A percentile compares a stretch with the other conserved stretches of the same genome.
Conservation (phyloP, 2,797 vertebrate genomes). For the Enteromius mattozi region DNA sequence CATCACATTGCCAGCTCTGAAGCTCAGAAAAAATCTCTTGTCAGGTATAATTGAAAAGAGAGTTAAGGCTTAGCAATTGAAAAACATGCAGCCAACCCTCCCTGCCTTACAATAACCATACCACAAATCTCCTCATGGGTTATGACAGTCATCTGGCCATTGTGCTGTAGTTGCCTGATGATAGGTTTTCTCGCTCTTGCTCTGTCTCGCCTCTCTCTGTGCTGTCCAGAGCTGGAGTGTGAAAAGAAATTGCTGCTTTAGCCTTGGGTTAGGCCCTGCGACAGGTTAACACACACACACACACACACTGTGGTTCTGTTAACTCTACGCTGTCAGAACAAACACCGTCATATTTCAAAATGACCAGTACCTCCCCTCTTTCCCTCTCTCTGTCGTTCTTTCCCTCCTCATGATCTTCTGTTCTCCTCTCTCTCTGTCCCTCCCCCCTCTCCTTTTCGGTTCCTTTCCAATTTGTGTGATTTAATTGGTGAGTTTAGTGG, state of each 20-base stretch:
- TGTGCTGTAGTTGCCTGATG: conserved; percentile 34
- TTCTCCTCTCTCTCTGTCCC: conserved; percentile 56
- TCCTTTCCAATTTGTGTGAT: conserved; percentile 75
- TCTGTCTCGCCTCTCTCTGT: conserved; percentile 7
- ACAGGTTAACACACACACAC: conserved; percentile 50
- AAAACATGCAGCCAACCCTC: conserved; percentile 37
- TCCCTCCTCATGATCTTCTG: conserved; percentile 65
- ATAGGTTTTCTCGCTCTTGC: conserved; percentile 36
- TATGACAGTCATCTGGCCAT: conserved; percentile 46
- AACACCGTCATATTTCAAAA: conserved; percentile 59
- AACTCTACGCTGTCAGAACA: conserved; percentile 58
- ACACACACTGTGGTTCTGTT: conserved; percentile 45
- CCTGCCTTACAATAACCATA: conserved; percentile 45
- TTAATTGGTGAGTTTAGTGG: conserved; percentile 80
- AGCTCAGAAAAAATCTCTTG: conserved; percentile 38
- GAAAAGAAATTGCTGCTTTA: conserved; percentile 63
- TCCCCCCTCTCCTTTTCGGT: conserved; percentile 52
- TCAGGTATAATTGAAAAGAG: conserved; percentile 47
- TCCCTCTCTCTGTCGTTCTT: conserved; percentile 45
- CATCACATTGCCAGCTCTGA: conserved; percentile 18
- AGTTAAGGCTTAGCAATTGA: conserved; percentile 39
- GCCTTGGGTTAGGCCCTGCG: conserved; percentile 59
- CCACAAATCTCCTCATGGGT: conserved; percentile 46
- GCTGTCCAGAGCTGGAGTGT: conserved; percentile 39
- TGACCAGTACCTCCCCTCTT: conserved; percentile 7